Evolutionary conservation across 2,113 vertebrate species (phyloP), one percentile per base, ranked within the genome.

Genomic region (Centropristis striata): DNA sequence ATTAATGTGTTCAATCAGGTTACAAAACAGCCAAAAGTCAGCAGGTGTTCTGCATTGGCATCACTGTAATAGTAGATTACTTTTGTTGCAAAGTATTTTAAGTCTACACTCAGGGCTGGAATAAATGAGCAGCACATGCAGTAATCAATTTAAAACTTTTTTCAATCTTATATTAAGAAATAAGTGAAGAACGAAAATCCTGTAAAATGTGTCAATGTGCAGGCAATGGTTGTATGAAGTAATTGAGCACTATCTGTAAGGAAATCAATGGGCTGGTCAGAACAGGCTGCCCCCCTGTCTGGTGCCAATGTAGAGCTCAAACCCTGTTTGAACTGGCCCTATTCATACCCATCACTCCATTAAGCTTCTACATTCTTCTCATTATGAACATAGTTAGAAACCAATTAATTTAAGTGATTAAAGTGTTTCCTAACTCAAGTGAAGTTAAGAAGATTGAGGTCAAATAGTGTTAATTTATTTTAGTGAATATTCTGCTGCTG

Each of bases 331-430:
- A 86, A 67, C 66, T 61, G 65, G 8, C 39, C 78, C 28, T 18
- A 68, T 88, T 91, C 81, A 84, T 80, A 50, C 50, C 69, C 67
- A 66, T 77, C 63, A 69, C 57, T 77, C 81, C 60, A 77, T 88
- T 83, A 84, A 83, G 80, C 73, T 71, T 32, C 23, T 86, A 81
- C 71, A 84, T 90, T 90, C 81, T 86, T 86, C 81, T 86, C 68
- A 78, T 83, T 81, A 86, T 90, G 83, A 84, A 83, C 88, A 82
- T 86, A 92, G 71, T 86, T 89, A 83, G 78, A 91, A 84, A 87
- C 86, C 88, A 92, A 93, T 94, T 94, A 93, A 92, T 88, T 86
- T 80, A 79, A 87, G 89, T 93, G 90, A 93, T 94, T 93, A 92
- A 93, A 93, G 84, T 78, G 75, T 79, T 78, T 84, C 78, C 80